These are phyloP conservation scores for Graptemys geographica DNA, from an alignment of 2,797 vertebrate species.

Conservation along the genomic window DNA sequence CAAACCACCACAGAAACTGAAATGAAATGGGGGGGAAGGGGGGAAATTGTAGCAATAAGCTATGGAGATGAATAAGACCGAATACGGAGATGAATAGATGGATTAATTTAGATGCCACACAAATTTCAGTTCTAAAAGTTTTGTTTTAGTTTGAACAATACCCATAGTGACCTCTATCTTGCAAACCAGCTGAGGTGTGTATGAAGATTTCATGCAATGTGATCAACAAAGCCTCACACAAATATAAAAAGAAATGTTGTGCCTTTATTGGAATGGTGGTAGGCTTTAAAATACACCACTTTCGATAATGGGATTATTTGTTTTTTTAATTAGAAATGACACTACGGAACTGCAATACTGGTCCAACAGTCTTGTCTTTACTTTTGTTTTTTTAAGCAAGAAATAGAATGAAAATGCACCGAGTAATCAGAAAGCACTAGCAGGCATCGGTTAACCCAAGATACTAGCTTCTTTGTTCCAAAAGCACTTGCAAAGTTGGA, in stretches of 20 bases:
- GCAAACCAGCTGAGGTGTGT: constrained; percentile 73
- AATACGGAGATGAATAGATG: constrained; percentile 58
- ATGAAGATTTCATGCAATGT: constrained; percentile 77
- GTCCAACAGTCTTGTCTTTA: constrained; percentile 88
- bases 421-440: constrained; percentile 87
- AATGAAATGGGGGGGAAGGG: not conserved
- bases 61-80: constrained; percentile 77
- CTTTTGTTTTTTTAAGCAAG: constrained; percentile 77
- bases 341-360: constrained; percentile 90
- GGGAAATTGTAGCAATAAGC: constrained; percentile 74
- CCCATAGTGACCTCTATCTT: constrained; percentile 75
- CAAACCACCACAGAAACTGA: constrained; percentile 68
- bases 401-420: constrained; percentile 84
- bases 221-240: constrained; percentile 80
- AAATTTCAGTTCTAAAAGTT: constrained; percentile 75
- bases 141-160: constrained; percentile 78
- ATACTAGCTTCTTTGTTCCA: constrained; percentile 83
- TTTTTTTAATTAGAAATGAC: constrained; percentile 87
- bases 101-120: constrained; percentile 77
- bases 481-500: constrained; percentile 82
- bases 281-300: constrained; percentile 93
- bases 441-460: constrained; percentile 83
- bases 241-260: constrained; percentile 90
- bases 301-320: constrained; percentile 87
- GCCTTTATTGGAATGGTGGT: constrained; percentile 96